Evolutionary conservation across 2,888 invertebrate genomes (phyloP).

Genomic region (Antitype chi): DNA sequence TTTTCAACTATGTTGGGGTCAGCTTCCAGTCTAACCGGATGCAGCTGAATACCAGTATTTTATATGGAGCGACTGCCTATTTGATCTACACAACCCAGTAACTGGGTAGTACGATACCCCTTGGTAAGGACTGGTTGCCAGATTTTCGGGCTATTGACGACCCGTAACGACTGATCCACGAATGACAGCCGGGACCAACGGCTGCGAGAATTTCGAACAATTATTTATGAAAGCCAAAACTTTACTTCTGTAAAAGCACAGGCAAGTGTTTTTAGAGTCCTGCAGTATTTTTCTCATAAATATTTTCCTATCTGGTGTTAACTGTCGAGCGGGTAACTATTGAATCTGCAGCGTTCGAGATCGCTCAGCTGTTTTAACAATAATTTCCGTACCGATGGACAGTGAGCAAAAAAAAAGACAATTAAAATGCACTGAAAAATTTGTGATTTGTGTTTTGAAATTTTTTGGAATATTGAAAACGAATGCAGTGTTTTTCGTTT

Average conservation of each 20-base stretch:
- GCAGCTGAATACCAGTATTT: neutral
- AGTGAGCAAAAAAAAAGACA: conserved; percentile 41
- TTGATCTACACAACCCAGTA: too few relatives aligned
- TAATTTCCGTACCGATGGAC: conserved; percentile 53
- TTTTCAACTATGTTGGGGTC: too few relatives aligned
- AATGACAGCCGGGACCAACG: too few relatives aligned
- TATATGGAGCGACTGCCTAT: too few relatives aligned
- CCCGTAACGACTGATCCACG: too few relatives aligned
- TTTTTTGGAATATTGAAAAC: conserved; percentile 15
- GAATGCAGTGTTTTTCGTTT: neutral
- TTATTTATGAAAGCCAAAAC: neutral
- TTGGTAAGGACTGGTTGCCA: too few relatives aligned
- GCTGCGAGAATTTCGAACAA: too few relatives aligned
- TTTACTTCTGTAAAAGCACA: neutral
- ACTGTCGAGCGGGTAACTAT: conserved; percentile 44
- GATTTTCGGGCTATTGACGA: too few relatives aligned
- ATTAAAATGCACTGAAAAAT: conserved; percentile 41
- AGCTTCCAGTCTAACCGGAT: neutral
- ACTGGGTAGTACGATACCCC: too few relatives aligned
- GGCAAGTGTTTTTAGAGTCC: neutral
- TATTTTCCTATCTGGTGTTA: conserved; percentile 49
- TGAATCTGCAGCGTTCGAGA: conserved; percentile 53
- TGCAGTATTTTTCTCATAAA: conserved; percentile 36
- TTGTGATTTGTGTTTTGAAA: conserved; percentile 18
- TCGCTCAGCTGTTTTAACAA: conserved; percentile 49